Percentiles rank a stretch among this genome's conserved stretches.
Conservation (phyloP, 1,140 invertebrate species). For the Drosophila oshimai region DNA sequence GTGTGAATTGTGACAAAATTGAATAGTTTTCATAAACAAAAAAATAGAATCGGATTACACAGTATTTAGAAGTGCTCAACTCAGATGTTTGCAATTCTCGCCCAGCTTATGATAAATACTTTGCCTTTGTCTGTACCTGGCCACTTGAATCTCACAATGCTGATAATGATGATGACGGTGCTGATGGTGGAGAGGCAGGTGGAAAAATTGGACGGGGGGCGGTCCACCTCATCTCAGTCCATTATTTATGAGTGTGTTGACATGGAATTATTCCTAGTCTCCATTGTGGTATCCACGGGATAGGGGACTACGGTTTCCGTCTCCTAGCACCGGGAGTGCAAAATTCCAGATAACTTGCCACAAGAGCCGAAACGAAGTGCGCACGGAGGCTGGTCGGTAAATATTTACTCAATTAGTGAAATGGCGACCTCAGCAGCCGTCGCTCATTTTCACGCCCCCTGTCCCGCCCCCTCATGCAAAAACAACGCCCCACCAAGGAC, state of each 20-base stretch:
- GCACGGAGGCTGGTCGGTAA: constrained; percentile 33
- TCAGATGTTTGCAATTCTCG: background rate
- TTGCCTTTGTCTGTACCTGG: constrained; percentile 62
- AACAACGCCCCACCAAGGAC: constrained; percentile 55
- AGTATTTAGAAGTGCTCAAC: constrained; percentile 5
- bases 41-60: no score
- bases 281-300: constrained; percentile 51
- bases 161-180: constrained; percentile 34
- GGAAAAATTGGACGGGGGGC: background rate
- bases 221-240: constrained; percentile 58
- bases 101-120: constrained; percentile 73
- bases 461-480: background rate
- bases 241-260: constrained; percentile 82
- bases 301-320: constrained; percentile 1
- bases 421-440: constrained; percentile 37
- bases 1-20: no score
- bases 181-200: background rate
- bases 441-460: background rate
- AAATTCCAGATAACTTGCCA: constrained; percentile 72
- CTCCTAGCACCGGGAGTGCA: constrained; percentile 44
- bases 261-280: constrained; percentile 81
- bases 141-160: constrained; percentile 47
- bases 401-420: constrained; percentile 81
- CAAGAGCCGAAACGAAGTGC: background rate
- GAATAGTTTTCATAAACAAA: no score